Base-by-base conservation (phyloP, 2,888 invertebrate genomes). In the Synanthedon tipuliformis region DNA sequence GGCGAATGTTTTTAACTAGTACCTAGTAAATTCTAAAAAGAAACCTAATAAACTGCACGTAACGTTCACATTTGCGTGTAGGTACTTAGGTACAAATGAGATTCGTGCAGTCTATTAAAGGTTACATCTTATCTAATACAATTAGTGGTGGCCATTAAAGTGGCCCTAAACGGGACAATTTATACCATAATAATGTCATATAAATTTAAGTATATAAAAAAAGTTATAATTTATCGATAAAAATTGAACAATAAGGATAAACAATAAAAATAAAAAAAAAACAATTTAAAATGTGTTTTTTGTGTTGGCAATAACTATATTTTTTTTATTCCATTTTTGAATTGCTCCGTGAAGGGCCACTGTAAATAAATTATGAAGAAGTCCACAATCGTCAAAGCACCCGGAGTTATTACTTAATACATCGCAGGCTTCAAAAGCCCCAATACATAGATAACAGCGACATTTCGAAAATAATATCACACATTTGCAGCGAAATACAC, bases 341-440 rank as follows among this genome's bases (percentile, higher is more conserved):
- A 34, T 34, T 34, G 34, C 34, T 34, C 34, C 34, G 34, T 10
- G 34, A 34, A 34, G 34, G 34, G 34, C 34, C 34, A 34, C 34
- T 34, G 34, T 34, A 34, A 34, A 71, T 81, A 77, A 80, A 80
- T 83, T 85, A 85, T 79, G 75, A 71, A 81, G 78, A 81, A 34
- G 74, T 85, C 83, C 85, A 84, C 84, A 84, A 84, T 85, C 81
- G 83, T 85, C 82, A 84, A 87, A 87, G 87, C 87, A 87, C 87
- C 87, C 83, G 85, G 80, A 81, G 78, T 86, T 85, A 80, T 79
- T 75, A 79, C 81, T 85, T 82, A 81, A 76, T 83, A 85, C 83
- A 84, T 80, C 68, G 81, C 78, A 76, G 86, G 83, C 86, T 82
- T 84, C 79, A 81, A 62, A 85, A 86, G 85, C 85, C 84, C 64